These are phyloP conservation scores for Drosophila meridiana DNA, from an alignment of 2,888 invertebrate species.

Conservation along the genomic window DNA sequence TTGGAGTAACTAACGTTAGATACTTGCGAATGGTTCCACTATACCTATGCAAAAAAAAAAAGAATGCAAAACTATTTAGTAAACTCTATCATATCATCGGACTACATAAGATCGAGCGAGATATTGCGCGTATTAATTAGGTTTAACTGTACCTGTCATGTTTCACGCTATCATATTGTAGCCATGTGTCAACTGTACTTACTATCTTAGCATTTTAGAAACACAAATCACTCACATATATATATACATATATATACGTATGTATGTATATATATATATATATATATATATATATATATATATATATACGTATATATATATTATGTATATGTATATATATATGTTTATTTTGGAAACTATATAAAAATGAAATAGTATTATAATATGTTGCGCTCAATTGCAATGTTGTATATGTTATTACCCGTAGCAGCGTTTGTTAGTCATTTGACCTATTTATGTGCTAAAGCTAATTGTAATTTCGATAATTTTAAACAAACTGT, in stretches of 20 bases:
- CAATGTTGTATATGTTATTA: constrained; percentile 35
- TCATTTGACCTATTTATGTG: constrained; percentile 37
- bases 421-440: constrained; percentile 58
- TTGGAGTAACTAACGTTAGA: not conserved
- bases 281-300: not conserved
- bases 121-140: constrained; percentile 21
- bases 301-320: constrained; percentile 5
- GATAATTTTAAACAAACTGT: constrained; percentile 7
- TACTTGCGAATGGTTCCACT: not conserved
- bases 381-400: constrained; percentile 11
- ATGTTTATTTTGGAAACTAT: constrained; percentile 34
- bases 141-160: constrained; percentile 62
- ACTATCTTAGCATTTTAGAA: constrained; percentile 31
- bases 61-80: constrained; percentile 11
- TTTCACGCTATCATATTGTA: constrained; percentile 43
- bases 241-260: constrained; percentile 5
- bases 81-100: constrained; percentile 63
- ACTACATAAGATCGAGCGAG: constrained; percentile 12
- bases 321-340: constrained; percentile 7
- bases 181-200: constrained; percentile 39
- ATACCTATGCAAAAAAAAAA: not conserved
- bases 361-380: constrained; percentile 18
- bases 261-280: constrained; percentile 1
- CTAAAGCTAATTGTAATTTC: constrained; percentile 8
- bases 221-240: not conserved